These are phyloP conservation scores for Caenorhabditis panamensis DNA, from an alignment of 2,888 invertebrate species.

Conservation along the genomic window DNA sequence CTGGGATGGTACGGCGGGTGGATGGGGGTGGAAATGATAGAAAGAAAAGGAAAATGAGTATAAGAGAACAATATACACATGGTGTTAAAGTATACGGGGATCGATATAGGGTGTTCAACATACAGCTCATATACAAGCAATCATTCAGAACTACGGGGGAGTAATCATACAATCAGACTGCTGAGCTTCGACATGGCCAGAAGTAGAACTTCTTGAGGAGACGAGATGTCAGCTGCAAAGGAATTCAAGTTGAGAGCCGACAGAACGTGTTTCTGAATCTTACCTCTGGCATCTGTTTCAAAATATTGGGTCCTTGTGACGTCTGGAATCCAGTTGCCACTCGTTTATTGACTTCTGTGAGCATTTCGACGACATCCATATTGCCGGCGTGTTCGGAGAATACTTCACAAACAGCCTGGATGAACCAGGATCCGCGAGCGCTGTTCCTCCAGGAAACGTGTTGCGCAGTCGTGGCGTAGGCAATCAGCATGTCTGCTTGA, in stretches of 20 bases:
- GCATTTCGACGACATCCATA: constrained; percentile 71
- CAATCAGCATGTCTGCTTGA: constrained; percentile 80
- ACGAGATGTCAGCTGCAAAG: constrained; percentile 68
- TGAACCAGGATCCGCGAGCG: constrained; percentile 79
- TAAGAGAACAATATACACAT: constrained; percentile 54
- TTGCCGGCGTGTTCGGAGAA: constrained; percentile 66
- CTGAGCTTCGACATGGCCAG: constrained; percentile 70
- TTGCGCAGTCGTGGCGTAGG: constrained; percentile 79
- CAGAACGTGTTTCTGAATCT: background rate
- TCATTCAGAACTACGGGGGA: background rate
- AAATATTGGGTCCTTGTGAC: constrained; percentile 41
- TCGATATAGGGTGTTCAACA: constrained; percentile 12
- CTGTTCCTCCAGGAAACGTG: constrained; percentile 81
- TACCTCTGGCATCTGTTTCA: constrained; percentile 59
- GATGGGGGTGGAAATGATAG: constrained; percentile 30
- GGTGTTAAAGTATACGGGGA: constrained; percentile 36
- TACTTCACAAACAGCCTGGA: constrained; percentile 79
- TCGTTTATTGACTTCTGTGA: constrained; percentile 70
- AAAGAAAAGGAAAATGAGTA: constrained; percentile 43
- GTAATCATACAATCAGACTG: constrained; percentile 22
- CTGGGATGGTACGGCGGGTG: constrained; percentile 10
- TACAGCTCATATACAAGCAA: constrained; percentile 38
- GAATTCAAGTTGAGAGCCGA: constrained; percentile 16
- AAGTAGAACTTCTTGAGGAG: constrained; percentile 80
- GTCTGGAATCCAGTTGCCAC: constrained; percentile 61